These are phyloP conservation scores for Eutolmus rufibarbis DNA, from an alignment of 2,888 invertebrate genomes.

Conservation along the genomic window DNA sequence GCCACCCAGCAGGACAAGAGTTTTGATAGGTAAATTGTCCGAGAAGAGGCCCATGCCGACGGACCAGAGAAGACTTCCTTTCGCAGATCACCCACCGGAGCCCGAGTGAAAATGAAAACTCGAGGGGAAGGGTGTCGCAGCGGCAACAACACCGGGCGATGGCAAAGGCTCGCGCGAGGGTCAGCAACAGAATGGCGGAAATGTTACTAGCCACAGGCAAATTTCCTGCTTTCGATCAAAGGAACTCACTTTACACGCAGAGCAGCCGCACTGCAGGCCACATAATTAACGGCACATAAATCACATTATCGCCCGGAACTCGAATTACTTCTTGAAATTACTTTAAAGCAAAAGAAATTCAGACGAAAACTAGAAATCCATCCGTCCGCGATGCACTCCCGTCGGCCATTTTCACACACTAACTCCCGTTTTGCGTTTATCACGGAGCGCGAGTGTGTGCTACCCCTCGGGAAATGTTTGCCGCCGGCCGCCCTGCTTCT, in stretches of 20 bases:
- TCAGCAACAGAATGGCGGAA: slow-evolving; percentile 9
- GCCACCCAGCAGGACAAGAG: slow-evolving; percentile 20
- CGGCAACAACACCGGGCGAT: not conserved
- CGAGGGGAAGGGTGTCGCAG: not conserved
- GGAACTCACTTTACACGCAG: not conserved
- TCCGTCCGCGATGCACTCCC: slow-evolving; percentile 1
- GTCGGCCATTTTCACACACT: slow-evolving; percentile 41
- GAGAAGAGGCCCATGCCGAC: slow-evolving; percentile 28
- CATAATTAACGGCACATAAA: not conserved
- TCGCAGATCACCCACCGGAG: not conserved
- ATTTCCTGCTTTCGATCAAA: not conserved
- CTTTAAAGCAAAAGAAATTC: not conserved
- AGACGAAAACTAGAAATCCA: not conserved
- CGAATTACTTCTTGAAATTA: not conserved
- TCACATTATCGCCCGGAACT: not conserved
- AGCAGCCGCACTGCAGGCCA: not conserved
- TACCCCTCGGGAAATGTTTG: not conserved
- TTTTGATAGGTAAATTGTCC: slow-evolving; percentile 14
- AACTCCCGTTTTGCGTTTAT: slow-evolving; percentile 1
- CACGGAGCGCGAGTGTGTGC: not conserved
- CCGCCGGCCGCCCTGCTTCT: not conserved
- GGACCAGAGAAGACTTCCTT: not conserved
- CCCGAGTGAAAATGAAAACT: not conserved
- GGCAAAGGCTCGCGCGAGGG: not conserved
- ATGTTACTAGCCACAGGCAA: not conserved